Evolutionary conservation across 2,113 vertebrate genomes (phyloP).

Genomic region (Nicator chloris): DNA sequence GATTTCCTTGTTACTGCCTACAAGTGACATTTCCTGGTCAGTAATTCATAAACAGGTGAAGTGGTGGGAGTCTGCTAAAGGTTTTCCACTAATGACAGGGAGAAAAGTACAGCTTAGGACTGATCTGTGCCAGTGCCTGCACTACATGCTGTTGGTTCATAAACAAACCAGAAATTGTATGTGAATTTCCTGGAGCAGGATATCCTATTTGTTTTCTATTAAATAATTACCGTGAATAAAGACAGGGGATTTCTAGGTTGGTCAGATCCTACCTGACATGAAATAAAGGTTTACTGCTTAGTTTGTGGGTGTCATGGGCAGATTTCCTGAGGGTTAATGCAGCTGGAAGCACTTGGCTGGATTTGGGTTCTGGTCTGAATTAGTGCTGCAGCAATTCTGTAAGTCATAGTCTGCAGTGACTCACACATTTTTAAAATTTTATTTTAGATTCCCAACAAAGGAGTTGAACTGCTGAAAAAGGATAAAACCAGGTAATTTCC

Average conservation of each 20-base stretch:
- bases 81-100: not conserved
- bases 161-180: not conserved
- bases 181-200: not conserved
- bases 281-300: not conserved
- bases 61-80: not conserved
- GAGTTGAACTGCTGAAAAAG: constrained; percentile 78
- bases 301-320: not conserved
- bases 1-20: not conserved
- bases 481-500: constrained; percentile 79
- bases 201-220: not conserved
- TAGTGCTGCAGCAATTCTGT: not conserved
- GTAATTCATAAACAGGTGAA: not conserved
- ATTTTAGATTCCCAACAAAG: constrained; percentile 79
- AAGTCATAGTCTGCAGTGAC: not conserved
- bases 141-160: not conserved
- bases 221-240: not conserved
- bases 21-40: not conserved
- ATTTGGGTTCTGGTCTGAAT: not conserved
- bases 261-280: not conserved
- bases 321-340: not conserved
- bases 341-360: not conserved
- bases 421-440: not conserved
- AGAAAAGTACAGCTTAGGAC: not conserved
- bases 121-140: not conserved
- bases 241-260: not conserved